A percentile compares a stretch with the other conserved stretches of the same genome.
phyloP scores from a whole-genome alignment of 2,888 invertebrate species.

The Octodonta nipae region DNA sequence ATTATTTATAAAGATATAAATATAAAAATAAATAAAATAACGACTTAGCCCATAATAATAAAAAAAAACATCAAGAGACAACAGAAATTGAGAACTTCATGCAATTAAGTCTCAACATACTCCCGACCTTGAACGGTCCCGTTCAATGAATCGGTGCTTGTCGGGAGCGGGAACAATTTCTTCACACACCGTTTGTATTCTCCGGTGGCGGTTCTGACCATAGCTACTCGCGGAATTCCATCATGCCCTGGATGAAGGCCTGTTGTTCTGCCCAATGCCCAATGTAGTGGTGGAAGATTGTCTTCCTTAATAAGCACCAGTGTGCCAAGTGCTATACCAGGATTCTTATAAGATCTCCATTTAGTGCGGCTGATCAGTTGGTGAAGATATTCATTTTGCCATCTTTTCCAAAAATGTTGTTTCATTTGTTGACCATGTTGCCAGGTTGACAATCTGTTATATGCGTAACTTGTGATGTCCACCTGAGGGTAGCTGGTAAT shows the following conservation, averaged over 20 bases:
- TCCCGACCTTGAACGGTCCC: no score
- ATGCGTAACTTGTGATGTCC: slow-evolving; percentile 7
- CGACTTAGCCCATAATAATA: no score
- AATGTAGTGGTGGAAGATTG: slow-evolving; percentile 3
- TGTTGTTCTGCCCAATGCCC: slow-evolving; percentile 1
- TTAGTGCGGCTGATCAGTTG: slow-evolving; percentile 2
- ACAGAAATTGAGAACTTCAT: no score
- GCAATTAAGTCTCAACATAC: no score
- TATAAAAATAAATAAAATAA: no score
- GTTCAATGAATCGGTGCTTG: no score
- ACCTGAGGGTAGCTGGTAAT: slow-evolving; percentile 14
- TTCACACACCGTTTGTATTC: neutral
- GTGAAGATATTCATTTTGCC: slow-evolving; percentile 9
- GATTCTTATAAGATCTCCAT: no score
- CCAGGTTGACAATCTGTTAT: slow-evolving; percentile 13
- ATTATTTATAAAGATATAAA: no score
- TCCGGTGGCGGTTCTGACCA: slow-evolving; percentile 1
- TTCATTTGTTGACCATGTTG: slow-evolving; percentile 13
- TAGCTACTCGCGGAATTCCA: slow-evolving; percentile 3
- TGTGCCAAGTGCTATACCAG: no score
- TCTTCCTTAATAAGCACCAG: slow-evolving; percentile 6
- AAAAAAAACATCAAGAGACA: no score
- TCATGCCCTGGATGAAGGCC: slow-evolving; percentile 2
- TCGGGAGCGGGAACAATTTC: slow-evolving; percentile 3
- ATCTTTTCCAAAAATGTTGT: slow-evolving; percentile 16